Evolutionary conservation across 2,797 vertebrate genomes (phyloP).

Genomic region (Bovichtus diacanthus): DNA sequence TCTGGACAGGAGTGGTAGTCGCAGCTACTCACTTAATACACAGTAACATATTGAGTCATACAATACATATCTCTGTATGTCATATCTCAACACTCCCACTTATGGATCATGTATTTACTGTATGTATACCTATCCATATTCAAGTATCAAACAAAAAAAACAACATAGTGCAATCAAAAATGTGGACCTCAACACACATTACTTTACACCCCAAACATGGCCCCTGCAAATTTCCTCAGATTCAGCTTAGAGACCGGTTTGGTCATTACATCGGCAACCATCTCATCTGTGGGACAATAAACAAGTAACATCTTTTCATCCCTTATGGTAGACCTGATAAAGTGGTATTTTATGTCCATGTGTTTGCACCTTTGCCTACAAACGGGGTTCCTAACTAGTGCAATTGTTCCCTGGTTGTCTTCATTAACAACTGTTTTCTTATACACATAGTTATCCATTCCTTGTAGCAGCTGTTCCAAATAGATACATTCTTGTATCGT

Average conservation of each 20-base stretch:
- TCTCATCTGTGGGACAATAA: slow-evolving; percentile 34
- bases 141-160: no score
- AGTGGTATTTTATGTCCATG: slow-evolving; percentile 43
- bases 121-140: no score
- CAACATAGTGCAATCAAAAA: no score
- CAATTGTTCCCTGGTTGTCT: slow-evolving; percentile 32
- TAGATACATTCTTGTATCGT: slow-evolving; percentile 31
- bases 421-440: background rate
- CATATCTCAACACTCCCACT: no score
- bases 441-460: background rate
- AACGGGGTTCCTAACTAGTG: slow-evolving; percentile 38
- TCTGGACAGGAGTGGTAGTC: no score
- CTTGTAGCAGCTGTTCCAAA: background rate
- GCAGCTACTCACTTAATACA: no score
- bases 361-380: slow-evolving; percentile 28
- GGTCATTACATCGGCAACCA: slow-evolving; percentile 48
- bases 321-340: no score
- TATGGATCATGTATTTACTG: no score
- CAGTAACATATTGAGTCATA: no score
- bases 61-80: no score
- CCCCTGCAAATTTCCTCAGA: background rate
- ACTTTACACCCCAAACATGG: no score
- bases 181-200: no score
- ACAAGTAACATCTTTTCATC: slow-evolving; percentile 7
- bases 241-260: slow-evolving; percentile 39